Evolutionary conservation across 2,888 invertebrate genomes (phyloP).

Genomic region (Meganola albula): DNA sequence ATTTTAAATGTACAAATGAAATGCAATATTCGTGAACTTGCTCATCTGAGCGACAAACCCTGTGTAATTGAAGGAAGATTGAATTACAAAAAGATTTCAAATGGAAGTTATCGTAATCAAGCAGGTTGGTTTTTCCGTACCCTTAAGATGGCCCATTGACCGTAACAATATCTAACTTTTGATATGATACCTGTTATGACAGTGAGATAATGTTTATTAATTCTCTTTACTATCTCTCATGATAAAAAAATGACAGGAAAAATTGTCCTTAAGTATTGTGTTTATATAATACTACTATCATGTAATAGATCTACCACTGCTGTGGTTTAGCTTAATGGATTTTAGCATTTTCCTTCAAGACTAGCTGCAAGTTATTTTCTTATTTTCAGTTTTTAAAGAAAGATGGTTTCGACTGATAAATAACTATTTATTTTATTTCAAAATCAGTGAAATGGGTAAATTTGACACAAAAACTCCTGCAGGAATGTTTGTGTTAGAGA

Average conservation of each 20-base stretch:
- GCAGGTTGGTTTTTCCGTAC: slow-evolving; percentile 53
- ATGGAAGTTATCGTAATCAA: slow-evolving; percentile 73
- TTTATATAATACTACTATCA: too few relatives aligned
- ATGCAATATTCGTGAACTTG: slow-evolving; percentile 83
- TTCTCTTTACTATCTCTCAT: too few relatives aligned
- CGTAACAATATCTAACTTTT: too few relatives aligned
- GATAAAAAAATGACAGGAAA: too few relatives aligned
- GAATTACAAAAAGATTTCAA: slow-evolving; percentile 81
- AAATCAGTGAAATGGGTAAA: slow-evolving; percentile 81
- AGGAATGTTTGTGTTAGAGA: slow-evolving; percentile 86
- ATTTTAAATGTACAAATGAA: slow-evolving; percentile 81
- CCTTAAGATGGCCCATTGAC: too few relatives aligned
- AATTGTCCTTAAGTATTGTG: too few relatives aligned
- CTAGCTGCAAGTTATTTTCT: not conserved
- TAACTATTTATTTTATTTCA: slow-evolving; percentile 87
- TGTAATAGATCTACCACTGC: too few relatives aligned
- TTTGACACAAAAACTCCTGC: slow-evolving; percentile 81
- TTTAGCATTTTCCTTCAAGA: not conserved
- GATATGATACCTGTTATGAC: too few relatives aligned
- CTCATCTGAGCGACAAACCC: slow-evolving; percentile 79
- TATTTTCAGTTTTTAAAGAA: slow-evolving; percentile 83
- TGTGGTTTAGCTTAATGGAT: too few relatives aligned
- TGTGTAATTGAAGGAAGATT: slow-evolving; percentile 83
- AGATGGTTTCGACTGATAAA: slow-evolving; percentile 86
- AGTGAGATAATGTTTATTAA: too few relatives aligned